Conservation (phyloP, 2,888 invertebrate genomes). For the Lumbricus terrestris region DNA sequence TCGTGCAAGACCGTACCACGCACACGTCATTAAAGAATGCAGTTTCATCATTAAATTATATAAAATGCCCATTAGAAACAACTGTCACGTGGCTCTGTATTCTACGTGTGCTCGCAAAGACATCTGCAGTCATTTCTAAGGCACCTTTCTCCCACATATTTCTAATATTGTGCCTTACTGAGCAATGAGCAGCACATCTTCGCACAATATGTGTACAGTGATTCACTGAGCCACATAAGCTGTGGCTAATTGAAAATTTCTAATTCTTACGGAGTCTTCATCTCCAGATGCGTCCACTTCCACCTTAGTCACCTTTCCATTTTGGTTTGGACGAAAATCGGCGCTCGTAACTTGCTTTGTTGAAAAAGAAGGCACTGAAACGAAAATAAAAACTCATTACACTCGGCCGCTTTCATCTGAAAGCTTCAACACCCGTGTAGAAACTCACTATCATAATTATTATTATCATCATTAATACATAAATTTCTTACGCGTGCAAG, state of each 20-base stretch:
- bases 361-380: neutral
- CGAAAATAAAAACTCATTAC: neutral
- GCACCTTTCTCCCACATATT: neutral
- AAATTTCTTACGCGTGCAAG: too few relatives aligned
- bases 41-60: too few relatives aligned
- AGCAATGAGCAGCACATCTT: neutral
- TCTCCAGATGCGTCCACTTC: neutral
- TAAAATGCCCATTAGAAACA: too few relatives aligned
- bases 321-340: neutral
- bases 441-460: neutral
- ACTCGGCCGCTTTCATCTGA: neutral
- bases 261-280: neutral
- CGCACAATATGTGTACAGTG: too few relatives aligned
- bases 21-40: too few relatives aligned
- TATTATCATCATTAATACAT: too few relatives aligned
- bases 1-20: too few relatives aligned
- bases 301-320: neutral
- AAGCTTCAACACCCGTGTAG: neutral
- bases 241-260: neutral
- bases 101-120: too few relatives aligned
- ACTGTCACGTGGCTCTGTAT: too few relatives aligned
- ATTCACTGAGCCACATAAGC: too few relatives aligned
- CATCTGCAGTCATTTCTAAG: too few relatives aligned
- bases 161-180: neutral
- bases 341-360: neutral